Base-by-base conservation (phyloP, 1,140 invertebrate species). In the Drosophila ogumai region DNA sequence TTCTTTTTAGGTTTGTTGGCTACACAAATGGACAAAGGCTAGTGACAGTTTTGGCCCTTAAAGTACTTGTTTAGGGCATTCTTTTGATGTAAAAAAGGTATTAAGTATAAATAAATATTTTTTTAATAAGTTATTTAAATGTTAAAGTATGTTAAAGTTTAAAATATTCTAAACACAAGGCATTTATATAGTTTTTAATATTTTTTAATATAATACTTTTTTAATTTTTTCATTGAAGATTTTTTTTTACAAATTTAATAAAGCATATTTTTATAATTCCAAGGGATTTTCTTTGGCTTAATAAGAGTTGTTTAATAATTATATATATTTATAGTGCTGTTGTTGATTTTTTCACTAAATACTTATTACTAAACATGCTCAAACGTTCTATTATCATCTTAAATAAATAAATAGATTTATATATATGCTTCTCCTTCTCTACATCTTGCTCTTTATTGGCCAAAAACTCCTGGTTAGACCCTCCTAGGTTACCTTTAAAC, bases 1-100 rank as follows among this genome's bases (percentile, higher is more conserved):
- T n/a, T 8, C 22, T 3, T 1, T 5, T 25, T 13, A 32, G 19
- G 12, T 19, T n/a, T n/a, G 50, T 19, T 34, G 31, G 22, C 13
- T 22, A 65, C 34, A 65, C 25, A 66, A 67, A 13, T 15, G 44
- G 15, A 49, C 59, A 66, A 65, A 25, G 43, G 64, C 17, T 49
- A 66, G 64, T 65, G 64, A 67, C 44, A 67, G 34, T 25, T 49
- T 66, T 40, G 25, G 60, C 43, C 56, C 19, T 65, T 49, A 17
- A 49, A 67, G 61, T 34, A 65, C 43, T 38, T 38, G 17, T 28
- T 44, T 61, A 41, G n/a, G n/a, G 12, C 1, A 19, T 3, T 7
- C 32, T 65, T 64, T 64, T 32, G 5, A 19, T 3, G 15, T 7
- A 5, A 0, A 34, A 60, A 17, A n/a, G 12, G 25, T 28, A 17